These are phyloP conservation scores for Turritopsis dohrnii DNA, from an alignment of 30 jellyfish, hydroid and myxozoan genomes.

Conservation along the genomic window DNA sequence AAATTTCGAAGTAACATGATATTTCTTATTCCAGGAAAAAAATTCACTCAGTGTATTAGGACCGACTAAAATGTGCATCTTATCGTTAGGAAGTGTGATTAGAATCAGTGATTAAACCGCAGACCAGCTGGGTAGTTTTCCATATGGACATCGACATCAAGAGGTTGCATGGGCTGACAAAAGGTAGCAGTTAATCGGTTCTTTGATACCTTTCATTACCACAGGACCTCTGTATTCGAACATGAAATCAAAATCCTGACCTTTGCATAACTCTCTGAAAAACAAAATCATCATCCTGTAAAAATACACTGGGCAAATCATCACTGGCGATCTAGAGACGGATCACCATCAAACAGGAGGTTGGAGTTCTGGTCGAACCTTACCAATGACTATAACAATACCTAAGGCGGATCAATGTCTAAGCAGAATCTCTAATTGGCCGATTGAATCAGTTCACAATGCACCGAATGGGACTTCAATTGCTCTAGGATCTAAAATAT, in stretches of 20 bases:
- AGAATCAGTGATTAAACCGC: too few relatives aligned
- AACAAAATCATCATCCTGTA: neutral
- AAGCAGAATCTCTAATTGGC: too few relatives aligned
- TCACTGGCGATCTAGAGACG: neutral
- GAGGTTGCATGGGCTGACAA: constrained; percentile 49
- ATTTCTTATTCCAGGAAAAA: too few relatives aligned
- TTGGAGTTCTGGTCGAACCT: neutral
- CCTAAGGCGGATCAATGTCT: too few relatives aligned
- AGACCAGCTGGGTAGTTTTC: too few relatives aligned
- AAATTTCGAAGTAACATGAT: too few relatives aligned
- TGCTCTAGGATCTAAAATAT: neutral
- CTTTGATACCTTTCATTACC: constrained; percentile 61
- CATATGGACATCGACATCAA: too few relatives aligned
- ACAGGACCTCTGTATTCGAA: constrained; percentile 68
- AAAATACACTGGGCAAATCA: neutral
- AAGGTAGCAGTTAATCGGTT: constrained; percentile 60
- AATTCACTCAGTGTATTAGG: too few relatives aligned
- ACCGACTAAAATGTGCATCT: too few relatives aligned
- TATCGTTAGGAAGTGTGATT: too few relatives aligned
- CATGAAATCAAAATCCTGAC: constrained; percentile 50
- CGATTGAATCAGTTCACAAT: too few relatives aligned
- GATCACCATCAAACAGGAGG: too few relatives aligned
- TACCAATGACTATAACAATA: neutral
- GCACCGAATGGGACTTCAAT: neutral
- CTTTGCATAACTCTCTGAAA: constrained; percentile 38